phyloP scores from a whole-genome alignment of 2,888 invertebrate genomes.

The Cephus spinipes region DNA sequence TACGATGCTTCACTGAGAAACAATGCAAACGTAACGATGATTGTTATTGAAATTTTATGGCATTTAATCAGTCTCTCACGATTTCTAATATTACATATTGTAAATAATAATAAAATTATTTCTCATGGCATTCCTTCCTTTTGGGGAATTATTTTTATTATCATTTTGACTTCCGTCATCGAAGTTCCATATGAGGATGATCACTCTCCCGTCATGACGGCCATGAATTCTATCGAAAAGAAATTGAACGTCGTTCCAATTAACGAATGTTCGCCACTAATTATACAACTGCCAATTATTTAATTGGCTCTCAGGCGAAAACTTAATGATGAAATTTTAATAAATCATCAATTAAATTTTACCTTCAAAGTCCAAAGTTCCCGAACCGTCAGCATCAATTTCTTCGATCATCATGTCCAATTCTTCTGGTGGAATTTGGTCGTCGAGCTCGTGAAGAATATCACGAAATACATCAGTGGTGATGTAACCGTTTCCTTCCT shows the following conservation, averaged over 20 bases:
- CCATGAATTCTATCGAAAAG: constrained; percentile 29
- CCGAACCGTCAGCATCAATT: constrained; percentile 97
- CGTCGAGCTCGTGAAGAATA: constrained; percentile 93
- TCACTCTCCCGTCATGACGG: constrained; percentile 35
- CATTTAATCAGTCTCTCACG: constrained; percentile 4
- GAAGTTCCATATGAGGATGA: constrained; percentile 22
- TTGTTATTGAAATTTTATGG: neutral
- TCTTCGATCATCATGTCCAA: constrained; percentile 97
- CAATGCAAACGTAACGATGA: neutral
- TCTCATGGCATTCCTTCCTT: neutral
- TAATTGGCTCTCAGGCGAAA: constrained; percentile 16
- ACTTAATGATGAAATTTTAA: too few relatives aligned
- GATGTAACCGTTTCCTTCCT: constrained; percentile 93
- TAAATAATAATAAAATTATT: neutral
- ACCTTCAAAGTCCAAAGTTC: constrained; percentile 99
- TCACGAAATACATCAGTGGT: constrained; percentile 89
- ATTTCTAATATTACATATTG: neutral
- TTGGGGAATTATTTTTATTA: neutral
- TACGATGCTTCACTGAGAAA: neutral
- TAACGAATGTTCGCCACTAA: constrained; percentile 10
- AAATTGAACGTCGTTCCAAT: constrained; percentile 24
- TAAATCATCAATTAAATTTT: constrained; percentile 37
- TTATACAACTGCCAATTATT: neutral
- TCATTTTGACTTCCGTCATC: neutral
- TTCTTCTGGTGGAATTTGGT: constrained; percentile 93